These are phyloP conservation scores for Sardinella longiceps DNA, from an alignment of 2,797 vertebrate genomes.

Conservation along the genomic window DNA sequence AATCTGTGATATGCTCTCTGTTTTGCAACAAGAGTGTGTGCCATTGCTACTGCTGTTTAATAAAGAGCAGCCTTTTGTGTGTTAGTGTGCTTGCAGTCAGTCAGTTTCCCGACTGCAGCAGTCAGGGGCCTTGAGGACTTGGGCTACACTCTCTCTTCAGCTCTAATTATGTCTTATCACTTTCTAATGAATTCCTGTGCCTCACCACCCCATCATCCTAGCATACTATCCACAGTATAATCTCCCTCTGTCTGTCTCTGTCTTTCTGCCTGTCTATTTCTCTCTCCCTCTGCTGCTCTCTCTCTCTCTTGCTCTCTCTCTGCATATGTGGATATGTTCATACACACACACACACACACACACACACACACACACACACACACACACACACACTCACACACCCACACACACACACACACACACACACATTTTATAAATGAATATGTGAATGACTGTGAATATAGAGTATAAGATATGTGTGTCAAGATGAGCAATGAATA, in stretches of 20 bases:
- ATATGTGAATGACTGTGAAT: slow-evolving; percentile 35
- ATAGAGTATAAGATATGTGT: slow-evolving; percentile 26
- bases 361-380: not conserved
- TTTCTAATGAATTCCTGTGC: slow-evolving; percentile 37
- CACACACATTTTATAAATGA: slow-evolving; percentile 34
- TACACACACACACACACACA: not conserved
- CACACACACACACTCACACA: not conserved
- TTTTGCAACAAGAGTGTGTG: not conserved
- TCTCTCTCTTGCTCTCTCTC: not conserved
- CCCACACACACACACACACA: slow-evolving; percentile 18
- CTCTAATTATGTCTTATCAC: slow-evolving; percentile 48
- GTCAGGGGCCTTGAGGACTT: slow-evolving; percentile 37
- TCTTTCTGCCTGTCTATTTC: not conserved
- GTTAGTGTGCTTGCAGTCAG: not conserved
- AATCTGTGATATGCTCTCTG: not conserved
- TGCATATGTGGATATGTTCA: not conserved
- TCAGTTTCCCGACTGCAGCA: not conserved
- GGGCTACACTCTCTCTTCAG: slow-evolving; percentile 34
- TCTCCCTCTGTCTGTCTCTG: not conserved
- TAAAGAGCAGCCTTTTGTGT: not conserved
- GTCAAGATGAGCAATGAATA: slow-evolving; percentile 37
- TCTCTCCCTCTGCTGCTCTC: not conserved
- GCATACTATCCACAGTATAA: not conserved
- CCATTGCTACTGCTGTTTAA: not conserved
- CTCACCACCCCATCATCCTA: not conserved